Evolutionary conservation across 2,888 invertebrate genomes (phyloP), one percentile per base, ranked within the genome.

Genomic region (Chaitophorus viminalis): DNA sequence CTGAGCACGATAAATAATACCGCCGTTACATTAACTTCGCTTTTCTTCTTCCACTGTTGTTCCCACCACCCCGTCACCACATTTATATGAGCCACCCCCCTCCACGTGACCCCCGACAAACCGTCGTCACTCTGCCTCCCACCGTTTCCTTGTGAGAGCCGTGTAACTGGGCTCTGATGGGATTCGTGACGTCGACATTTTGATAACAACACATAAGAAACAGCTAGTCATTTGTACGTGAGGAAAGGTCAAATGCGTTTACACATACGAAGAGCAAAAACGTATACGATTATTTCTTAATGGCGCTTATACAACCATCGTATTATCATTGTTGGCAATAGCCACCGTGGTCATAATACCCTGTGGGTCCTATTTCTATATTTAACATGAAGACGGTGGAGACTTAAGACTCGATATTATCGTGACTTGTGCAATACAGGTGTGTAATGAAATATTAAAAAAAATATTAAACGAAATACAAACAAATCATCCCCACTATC

Each of bases 161-260:
- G 46, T 70, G 82, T 81, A 72, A 75, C 83, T 29, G 36, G 39
- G 39, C 17, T 29, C 60, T 46, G 54, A 84, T 76, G 84, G 39
- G 76, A 76, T 84, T 65, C 39, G 75, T 76, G 76, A 76, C 84
- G 60, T 75, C 29, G 29, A 75, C 83, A 29, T 84, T 84, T 76
- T 76, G 84, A 84, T 76, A 84, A 84, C 82, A 70, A n/a, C 60
- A 76, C 33, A 74, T 83, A 83, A 83, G 83, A 83, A 83, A 83
- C 83, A 83, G 36, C 83, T 33, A 74, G 83, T 83, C 74, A 83
- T 83, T 83, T 83, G 54, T 83, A 74, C 84, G 25, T 14, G 75
- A n/a, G 54, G 74, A 54, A 75, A 75, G 83, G 83, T 65, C 76
- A 76, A 76, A 84, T 39, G 75, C 39, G 36, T 60, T 39, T 39